Conservation (phyloP, 2,888 invertebrate genomes). For the Noctua fimbriata region DNA sequence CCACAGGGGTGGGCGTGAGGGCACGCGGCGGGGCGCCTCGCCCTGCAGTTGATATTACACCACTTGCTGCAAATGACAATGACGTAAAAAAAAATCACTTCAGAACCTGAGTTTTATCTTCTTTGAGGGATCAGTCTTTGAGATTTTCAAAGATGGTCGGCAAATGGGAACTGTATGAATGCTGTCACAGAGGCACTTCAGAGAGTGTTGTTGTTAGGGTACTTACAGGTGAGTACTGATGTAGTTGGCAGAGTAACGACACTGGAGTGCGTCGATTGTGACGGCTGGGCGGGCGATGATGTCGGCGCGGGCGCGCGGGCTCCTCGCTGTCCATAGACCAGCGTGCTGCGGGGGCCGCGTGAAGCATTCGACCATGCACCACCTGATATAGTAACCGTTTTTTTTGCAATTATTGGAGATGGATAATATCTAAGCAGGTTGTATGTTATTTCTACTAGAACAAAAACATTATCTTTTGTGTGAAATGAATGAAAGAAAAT, state of each 20-base stretch:
- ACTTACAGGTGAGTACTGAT: slow-evolving; percentile 82
- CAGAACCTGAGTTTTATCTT: background rate
- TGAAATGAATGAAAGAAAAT: background rate
- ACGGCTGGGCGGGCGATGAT: slow-evolving; percentile 58
- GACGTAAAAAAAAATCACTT: background rate
- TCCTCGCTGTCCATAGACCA: slow-evolving; percentile 81
- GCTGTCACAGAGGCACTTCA: too few relatives aligned
- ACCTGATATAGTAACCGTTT: slow-evolving; percentile 13
- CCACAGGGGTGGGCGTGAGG: slow-evolving; percentile 74
- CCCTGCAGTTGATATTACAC: slow-evolving; percentile 80
- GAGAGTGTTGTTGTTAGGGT: background rate
- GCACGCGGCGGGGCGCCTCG: slow-evolving; percentile 75
- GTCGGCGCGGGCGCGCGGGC: slow-evolving; percentile 63
- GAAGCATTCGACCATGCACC: slow-evolving; percentile 76
- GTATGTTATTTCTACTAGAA: background rate
- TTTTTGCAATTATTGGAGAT: background rate
- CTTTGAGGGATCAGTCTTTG: background rate
- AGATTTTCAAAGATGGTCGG: too few relatives aligned
- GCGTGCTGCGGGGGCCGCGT: slow-evolving; percentile 78
- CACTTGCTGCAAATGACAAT: slow-evolving; percentile 71
- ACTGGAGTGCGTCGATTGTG: slow-evolving; percentile 72
- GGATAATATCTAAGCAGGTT: background rate
- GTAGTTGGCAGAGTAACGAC: slow-evolving; percentile 79
- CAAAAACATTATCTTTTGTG: background rate
- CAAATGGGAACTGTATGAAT: too few relatives aligned